Evolutionary conservation across 1,140 invertebrate species (phyloP), one percentile per base, ranked within the genome.

Genomic region (Caenorhabditis brenneri): DNA sequence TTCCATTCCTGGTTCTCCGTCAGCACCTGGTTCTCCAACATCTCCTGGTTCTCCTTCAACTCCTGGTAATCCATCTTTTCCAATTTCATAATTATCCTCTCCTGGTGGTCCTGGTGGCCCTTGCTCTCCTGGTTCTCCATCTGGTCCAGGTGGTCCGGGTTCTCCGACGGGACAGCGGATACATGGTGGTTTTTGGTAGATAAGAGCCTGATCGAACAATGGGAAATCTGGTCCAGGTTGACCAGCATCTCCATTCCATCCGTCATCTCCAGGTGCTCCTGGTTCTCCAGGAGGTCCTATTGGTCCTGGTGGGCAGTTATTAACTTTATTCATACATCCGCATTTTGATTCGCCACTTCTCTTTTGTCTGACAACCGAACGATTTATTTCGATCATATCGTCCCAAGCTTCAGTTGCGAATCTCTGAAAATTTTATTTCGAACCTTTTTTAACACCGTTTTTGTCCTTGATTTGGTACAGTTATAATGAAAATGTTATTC

Each of bases 331-430:
- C 65, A 74, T 74, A 24, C 65, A 74, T 46, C 65, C 65, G 42
- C 65, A 74, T 46, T 74, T 74, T 24, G 65, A 74, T 74, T 74
- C 65, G 12, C 65, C 65, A 74, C 65, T 74, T 74, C 65, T 74
- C n/a, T 74, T 74, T 22, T 74, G 65, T 74, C 65, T 74, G 2
- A 74, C 65, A 24, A 74, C 65, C 0, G 65, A 74, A 10, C 65
- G 65, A 74, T 74, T 74, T 29, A 74, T 74, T 74, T 74, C 65
- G 7, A 74, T 74, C 65, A 74, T 74, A 27, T 74, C 65, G 42
- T 74, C 65, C 65, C 65, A 74, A 9, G 65, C 65, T 42, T 74
- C 65, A 7, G 65, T 74, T 22, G 65, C 65, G n/a, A 74, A 74
- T 24, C 36, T 42, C 65, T 74, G 58, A 36, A 24, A 74, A 42